A percentile compares a stretch with the other conserved stretches of the same genome.
phyloP scores from a whole-genome alignment of 2,888 invertebrate species.

The Blastobasis lacticolella region DNA sequence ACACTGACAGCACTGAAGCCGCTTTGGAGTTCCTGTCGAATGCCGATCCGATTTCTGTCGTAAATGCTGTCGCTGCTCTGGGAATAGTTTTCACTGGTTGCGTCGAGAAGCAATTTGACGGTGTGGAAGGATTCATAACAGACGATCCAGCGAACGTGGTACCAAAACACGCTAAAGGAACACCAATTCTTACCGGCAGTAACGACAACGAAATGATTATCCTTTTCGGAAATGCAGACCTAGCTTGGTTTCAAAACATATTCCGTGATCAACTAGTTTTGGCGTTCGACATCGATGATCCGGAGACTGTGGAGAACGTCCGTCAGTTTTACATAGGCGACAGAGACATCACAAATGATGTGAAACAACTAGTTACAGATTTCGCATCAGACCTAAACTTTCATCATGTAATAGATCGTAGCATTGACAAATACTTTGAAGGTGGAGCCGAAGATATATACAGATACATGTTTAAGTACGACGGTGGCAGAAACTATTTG shows the following conservation, averaged over 20 bases:
- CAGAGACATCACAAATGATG: constrained; percentile 16
- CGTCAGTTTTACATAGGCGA: constrained; percentile 41
- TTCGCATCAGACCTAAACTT: constrained; percentile 40
- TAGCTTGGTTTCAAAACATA: background rate
- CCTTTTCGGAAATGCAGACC: background rate
- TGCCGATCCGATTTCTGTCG: constrained; percentile 19
- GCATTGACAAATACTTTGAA: constrained; percentile 26
- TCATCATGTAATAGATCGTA: constrained; percentile 31
- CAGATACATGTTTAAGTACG: constrained; percentile 42
- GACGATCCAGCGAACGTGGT: constrained; percentile 18
- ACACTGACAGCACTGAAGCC: no score
- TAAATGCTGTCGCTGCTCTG: constrained; percentile 15
- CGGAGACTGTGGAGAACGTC: constrained; percentile 20
- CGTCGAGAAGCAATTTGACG: constrained; percentile 26
- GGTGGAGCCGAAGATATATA: constrained; percentile 26
- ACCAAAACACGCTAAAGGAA: constrained; percentile 18
- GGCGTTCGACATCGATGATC: constrained; percentile 17
- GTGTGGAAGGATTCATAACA: constrained; percentile 25
- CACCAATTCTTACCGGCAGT: constrained; percentile 27
- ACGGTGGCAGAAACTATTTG: constrained; percentile 26
- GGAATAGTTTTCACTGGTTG: constrained; percentile 5
- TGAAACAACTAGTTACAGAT: constrained; percentile 21
- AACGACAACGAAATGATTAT: constrained; percentile 20
- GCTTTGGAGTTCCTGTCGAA: constrained; percentile 27
- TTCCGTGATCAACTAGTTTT: background rate